Percentiles rank a stretch among this genome's conserved stretches.
phyloP scores from a whole-genome alignment of 2,888 invertebrate species.

The Cerastis rubricosa region DNA sequence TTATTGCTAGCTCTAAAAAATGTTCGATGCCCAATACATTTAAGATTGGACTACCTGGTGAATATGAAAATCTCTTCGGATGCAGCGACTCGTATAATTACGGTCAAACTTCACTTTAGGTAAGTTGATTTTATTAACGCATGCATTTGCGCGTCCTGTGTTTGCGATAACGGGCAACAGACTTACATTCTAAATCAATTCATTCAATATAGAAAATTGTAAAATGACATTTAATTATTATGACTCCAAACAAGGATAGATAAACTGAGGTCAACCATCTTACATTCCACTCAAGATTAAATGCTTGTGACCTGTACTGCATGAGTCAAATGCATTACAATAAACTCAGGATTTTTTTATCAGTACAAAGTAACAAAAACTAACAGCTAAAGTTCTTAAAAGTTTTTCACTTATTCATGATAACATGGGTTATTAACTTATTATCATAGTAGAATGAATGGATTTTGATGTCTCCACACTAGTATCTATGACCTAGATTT shows the following conservation, averaged over 20 bases:
- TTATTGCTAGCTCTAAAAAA: too few relatives aligned
- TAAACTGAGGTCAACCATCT: constrained; percentile 22
- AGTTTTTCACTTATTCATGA: background rate
- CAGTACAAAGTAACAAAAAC: background rate
- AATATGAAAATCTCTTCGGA: too few relatives aligned
- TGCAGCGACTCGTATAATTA: too few relatives aligned
- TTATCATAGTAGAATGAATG: background rate
- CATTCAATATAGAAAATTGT: background rate
- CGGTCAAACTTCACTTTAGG: too few relatives aligned
- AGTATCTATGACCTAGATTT: background rate
- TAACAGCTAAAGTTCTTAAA: background rate
- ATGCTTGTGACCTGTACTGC: background rate
- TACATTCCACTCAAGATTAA: constrained; percentile 32
- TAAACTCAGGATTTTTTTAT: constrained; percentile 12
- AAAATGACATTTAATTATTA: background rate
- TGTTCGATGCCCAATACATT: too few relatives aligned
- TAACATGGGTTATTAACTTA: background rate
- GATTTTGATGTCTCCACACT: background rate
- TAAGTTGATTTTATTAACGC: background rate
- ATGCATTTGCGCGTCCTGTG: background rate
- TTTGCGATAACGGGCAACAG: background rate
- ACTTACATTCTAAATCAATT: background rate
- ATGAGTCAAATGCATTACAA: constrained; percentile 10
- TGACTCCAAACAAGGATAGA: constrained; percentile 17
- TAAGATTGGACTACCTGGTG: too few relatives aligned